These are phyloP conservation scores for Epinephelus cyanopodus DNA, from an alignment of 2,113 vertebrate genomes.

Conservation along the genomic window DNA sequence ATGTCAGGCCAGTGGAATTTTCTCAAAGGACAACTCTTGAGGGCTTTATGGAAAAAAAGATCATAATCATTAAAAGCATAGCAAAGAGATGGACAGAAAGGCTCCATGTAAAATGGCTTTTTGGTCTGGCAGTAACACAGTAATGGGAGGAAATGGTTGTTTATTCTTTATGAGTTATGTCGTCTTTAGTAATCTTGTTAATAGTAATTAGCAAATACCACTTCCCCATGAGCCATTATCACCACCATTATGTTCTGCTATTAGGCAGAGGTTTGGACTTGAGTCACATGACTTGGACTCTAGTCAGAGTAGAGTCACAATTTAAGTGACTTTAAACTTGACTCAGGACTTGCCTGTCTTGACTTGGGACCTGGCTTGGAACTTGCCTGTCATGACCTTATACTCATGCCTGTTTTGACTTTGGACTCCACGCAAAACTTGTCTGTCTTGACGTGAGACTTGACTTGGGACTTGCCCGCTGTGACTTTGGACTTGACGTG, in stretches of 20 bases:
- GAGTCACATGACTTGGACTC: too few relatives aligned
- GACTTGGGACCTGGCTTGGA: too few relatives aligned
- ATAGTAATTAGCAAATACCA: slow-evolving; percentile 27
- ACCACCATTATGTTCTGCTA: not conserved
- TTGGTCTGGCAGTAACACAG: slow-evolving; percentile 39
- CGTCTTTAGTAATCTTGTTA: not conserved
- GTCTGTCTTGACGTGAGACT: too few relatives aligned
- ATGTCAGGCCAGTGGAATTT: slow-evolving; percentile 37
- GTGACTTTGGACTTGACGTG: too few relatives aligned
- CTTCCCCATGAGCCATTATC: slow-evolving; percentile 33
- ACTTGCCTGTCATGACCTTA: too few relatives aligned
- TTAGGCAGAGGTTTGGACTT: not conserved
- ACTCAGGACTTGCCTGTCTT: too few relatives aligned
- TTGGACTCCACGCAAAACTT: too few relatives aligned
- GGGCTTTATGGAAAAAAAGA: slow-evolving; percentile 13
- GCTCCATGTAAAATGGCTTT: slow-evolving; percentile 34
- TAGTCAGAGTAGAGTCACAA: too few relatives aligned
- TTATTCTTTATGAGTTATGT: slow-evolving; percentile 15
- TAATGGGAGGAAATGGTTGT: slow-evolving; percentile 55
- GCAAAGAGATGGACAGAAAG: slow-evolving; percentile 6
- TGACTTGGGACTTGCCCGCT: too few relatives aligned
- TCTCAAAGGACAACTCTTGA: slow-evolving; percentile 23
- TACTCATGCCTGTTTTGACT: too few relatives aligned
- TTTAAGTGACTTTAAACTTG: too few relatives aligned
- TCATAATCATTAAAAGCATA: slow-evolving; percentile 7